Conservation (phyloP, 2,113 vertebrate genomes). For the Lethenteron camtschaticum region DNA sequence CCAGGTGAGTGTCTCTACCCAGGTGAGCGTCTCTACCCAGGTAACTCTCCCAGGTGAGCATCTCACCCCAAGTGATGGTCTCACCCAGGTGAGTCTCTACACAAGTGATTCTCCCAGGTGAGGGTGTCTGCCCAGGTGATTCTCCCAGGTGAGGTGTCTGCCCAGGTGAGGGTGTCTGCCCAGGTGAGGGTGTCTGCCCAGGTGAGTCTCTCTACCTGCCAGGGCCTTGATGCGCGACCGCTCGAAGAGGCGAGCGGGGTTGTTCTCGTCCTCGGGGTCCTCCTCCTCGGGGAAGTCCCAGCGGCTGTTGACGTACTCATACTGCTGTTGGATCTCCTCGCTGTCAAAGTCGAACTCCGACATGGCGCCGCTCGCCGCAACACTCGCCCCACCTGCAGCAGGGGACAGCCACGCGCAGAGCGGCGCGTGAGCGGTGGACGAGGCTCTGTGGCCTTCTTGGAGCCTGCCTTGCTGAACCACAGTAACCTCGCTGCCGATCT, state of each 20-base stretch:
- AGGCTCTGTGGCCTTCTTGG: too few relatives aligned
- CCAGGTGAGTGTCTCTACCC: too few relatives aligned
- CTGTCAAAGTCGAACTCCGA: slow-evolving; percentile 81
- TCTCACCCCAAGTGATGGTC: not conserved
- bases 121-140: too few relatives aligned
- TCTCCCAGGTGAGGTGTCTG: too few relatives aligned
- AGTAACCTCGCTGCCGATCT: too few relatives aligned
- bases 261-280: slow-evolving; percentile 88
- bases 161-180: too few relatives aligned
- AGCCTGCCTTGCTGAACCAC: too few relatives aligned
- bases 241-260: slow-evolving; percentile 73
- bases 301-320: slow-evolving; percentile 60
- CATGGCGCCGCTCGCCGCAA: slow-evolving; percentile 31
- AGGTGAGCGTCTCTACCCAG: too few relatives aligned
- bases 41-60: too few relatives aligned
- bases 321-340: slow-evolving; percentile 68
- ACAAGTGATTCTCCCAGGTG: not conserved
- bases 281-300: slow-evolving; percentile 49
- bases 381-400: too few relatives aligned
- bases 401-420: too few relatives aligned
- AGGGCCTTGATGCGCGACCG: slow-evolving; percentile 94
- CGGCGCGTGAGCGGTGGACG: too few relatives aligned
- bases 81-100: not conserved
- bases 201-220: slow-evolving; percentile 38
- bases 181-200: not conserved